Evolutionary conservation across 1,140 invertebrate species (phyloP).

Genomic region (Neodiprion lecontei): DNA sequence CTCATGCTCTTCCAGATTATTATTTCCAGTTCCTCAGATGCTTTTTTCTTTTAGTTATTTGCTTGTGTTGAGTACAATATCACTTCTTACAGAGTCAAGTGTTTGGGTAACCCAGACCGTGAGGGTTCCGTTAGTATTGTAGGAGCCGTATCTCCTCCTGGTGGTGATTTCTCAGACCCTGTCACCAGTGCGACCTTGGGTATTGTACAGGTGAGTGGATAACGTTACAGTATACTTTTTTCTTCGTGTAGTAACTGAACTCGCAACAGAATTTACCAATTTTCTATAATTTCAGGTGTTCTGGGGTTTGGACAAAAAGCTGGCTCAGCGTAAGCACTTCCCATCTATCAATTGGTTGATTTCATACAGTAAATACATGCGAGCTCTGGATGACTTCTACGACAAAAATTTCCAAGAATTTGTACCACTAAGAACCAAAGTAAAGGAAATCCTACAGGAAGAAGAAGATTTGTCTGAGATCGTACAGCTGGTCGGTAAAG

Average conservation of each 20-base stretch:
- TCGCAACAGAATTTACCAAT: constrained; percentile 4
- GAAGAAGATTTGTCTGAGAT: constrained; percentile 99
- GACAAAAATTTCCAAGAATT: constrained; percentile 99
- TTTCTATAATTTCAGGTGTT: constrained; percentile 72
- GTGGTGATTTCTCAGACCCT: constrained; percentile 99
- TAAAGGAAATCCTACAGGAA: constrained; percentile 97
- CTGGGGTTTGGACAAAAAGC: constrained; percentile 99
- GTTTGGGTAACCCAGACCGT: constrained; percentile 96
- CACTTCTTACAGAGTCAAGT: constrained; percentile 78
- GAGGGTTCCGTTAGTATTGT: constrained; percentile 99
- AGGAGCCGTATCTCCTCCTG: constrained; percentile 98
- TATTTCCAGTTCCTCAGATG: constrained; percentile 7
- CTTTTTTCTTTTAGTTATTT: background rate
- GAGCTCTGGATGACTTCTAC: constrained; percentile 98
- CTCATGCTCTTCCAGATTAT: background rate
- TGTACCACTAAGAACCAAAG: constrained; percentile 91
- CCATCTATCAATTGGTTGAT: constrained; percentile 99
- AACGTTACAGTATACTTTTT: background rate
- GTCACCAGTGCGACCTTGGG: constrained; percentile 98
- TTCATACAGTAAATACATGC: constrained; percentile 99
- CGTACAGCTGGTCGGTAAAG: constrained; percentile 99
- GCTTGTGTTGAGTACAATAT: constrained; percentile 8
- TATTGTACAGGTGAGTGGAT: constrained; percentile 84
- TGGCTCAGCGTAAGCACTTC: constrained; percentile 99
- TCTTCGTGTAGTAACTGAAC: background rate